Evolutionary conservation across 2,113 vertebrate genomes (phyloP), one percentile per base, ranked within the genome.

Genomic region (Amphiprion percula): DNA sequence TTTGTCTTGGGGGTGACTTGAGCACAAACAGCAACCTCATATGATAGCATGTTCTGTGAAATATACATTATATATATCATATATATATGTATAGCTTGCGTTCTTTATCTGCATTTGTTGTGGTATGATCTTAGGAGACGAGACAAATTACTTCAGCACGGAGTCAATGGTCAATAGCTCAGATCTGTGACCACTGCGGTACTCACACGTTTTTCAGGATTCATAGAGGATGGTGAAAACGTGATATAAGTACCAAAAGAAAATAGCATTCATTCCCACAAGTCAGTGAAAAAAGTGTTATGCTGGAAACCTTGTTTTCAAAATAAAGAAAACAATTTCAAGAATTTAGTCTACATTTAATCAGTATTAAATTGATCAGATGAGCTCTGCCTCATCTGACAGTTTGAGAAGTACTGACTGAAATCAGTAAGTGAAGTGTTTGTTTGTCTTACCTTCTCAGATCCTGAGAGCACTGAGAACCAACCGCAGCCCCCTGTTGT

Each of bases 391-490:
- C 10, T 44, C 19, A 49, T 52, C 15, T 21, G 3, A 49, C 24
- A 19, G 24, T 49, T 8, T 30, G 1, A 76, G 3, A 23, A 24
- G 12, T 11, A n/a, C 16, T 30, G 12, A 4, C 15, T 54, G 6
- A 39, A 5, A 60, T 52, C 11, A 68, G 23, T 26, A 28, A 50
- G 3, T 12, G 9, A 63, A 17, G 17, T 0, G 1, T 37, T 70
- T 2, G 16, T 14, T 59, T 0, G 8, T 17, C 81, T 83, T 90
- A 93, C 92, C 91, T 87, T 61, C 15, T 47, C 8, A 28, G 0
- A 68, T 77, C 60, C 63, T 58, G 33, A 9, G 24, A 60, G 37
- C 23, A 50, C 19, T 17, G 16, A 53, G 44, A 28, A 39, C 64
- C 23, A 0, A 16, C 49, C 41, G 26, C 19, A 41, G 21, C 6